Conservation (phyloP, 2,113 vertebrate species). For the Syngnathus typhle region DNA sequence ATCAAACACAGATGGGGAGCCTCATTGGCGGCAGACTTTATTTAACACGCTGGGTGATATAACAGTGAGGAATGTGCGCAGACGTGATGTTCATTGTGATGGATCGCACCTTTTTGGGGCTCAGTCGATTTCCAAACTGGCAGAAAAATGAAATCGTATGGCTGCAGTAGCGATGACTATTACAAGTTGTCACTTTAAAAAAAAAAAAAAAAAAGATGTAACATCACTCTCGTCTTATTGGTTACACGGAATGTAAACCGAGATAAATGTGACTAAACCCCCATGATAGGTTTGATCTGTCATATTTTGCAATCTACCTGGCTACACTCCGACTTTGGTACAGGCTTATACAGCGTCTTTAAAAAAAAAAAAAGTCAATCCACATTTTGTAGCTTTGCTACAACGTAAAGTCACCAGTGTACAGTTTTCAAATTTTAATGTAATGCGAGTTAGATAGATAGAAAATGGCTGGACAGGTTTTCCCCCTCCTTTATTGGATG, state of each 20-base stretch:
- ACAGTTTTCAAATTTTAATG: neutral
- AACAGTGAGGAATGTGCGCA: constrained; percentile 1
- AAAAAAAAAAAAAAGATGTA: neutral
- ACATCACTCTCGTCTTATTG: neutral
- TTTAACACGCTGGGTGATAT: neutral
- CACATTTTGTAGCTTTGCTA: neutral
- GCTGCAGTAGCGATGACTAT: neutral
- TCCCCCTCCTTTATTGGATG: too few relatives aligned
- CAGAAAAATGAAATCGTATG: neutral
- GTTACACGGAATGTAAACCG: neutral
- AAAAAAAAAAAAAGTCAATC: neutral
- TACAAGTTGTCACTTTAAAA: neutral
- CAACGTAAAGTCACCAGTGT: too few relatives aligned
- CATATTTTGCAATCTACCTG: neutral
- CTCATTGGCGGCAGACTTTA: constrained; percentile 2
- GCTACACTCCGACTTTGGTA: neutral
- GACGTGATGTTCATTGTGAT: constrained; percentile 5
- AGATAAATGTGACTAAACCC: neutral
- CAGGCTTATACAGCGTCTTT: neutral
- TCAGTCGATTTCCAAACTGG: neutral
- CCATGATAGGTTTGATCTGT: neutral
- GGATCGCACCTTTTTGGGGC: neutral
- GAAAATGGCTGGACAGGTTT: too few relatives aligned
- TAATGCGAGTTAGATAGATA: too few relatives aligned
- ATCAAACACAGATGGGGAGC: neutral